Percentiles rank a stretch among this genome's conserved stretches.
Evolutionary conservation across 2,888 invertebrate species (phyloP).

Genomic region (Plagiodera versicolora): DNA sequence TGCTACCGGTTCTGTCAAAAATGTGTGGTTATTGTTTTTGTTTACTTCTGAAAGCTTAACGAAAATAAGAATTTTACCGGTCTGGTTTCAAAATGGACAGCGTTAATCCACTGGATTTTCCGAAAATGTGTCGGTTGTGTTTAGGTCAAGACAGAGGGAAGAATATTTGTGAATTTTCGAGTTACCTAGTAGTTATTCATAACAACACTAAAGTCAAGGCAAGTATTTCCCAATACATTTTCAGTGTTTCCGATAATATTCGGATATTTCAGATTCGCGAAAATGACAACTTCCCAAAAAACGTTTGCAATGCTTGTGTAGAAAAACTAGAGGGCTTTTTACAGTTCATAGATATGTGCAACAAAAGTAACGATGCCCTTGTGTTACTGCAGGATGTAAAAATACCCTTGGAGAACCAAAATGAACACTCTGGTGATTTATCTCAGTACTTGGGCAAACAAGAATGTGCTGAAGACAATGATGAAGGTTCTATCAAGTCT

Average conservation of each 20-base stretch:
- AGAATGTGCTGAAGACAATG: conserved; percentile 4
- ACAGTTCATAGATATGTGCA: conserved; percentile 22
- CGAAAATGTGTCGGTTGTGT: conserved; percentile 22
- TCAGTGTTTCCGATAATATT: neutral
- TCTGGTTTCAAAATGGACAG: conserved; percentile 2
- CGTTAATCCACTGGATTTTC: conserved; percentile 16
- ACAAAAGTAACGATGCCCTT: conserved; percentile 19
- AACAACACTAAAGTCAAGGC: conserved; percentile 22
- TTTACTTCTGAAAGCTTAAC: neutral
- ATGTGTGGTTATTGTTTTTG: neutral
- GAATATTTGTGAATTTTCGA: conserved; percentile 13
- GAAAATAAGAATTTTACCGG: too few relatives aligned
- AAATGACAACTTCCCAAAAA: conserved; percentile 24
- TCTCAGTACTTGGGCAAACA: neutral
- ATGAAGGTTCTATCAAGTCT: conserved; percentile 14
- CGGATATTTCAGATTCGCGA: conserved; percentile 19
- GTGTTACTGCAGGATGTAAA: conserved; percentile 4
- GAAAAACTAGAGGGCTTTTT: conserved; percentile 19
- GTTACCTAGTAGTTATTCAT: conserved; percentile 16
- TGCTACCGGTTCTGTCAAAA: neutral
- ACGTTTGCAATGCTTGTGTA: conserved; percentile 21
- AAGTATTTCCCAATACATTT: neutral
- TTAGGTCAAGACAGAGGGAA: conserved; percentile 10
- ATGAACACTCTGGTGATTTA: too few relatives aligned
- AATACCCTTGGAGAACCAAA: too few relatives aligned